A percentile compares a stretch with the other conserved stretches of the same genome.
Evolutionary conservation across 2,797 vertebrate species (phyloP).

Genomic region (Todus mexicanus): DNA sequence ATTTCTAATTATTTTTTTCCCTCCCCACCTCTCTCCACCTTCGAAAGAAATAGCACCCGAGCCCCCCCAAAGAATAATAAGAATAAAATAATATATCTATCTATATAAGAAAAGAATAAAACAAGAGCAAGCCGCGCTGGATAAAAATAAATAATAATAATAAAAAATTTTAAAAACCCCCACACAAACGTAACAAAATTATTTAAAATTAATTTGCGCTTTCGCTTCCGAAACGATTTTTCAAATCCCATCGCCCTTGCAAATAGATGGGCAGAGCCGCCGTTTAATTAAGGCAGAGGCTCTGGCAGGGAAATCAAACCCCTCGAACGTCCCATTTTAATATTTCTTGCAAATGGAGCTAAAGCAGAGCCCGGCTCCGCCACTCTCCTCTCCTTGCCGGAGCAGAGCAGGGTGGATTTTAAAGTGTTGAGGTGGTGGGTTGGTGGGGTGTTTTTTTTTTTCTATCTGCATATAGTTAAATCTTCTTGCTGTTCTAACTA

Average conservation of each 20-base stretch:
- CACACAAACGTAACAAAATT: slow-evolving; percentile 54
- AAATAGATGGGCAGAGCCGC: slow-evolving; percentile 17
- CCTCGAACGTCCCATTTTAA: slow-evolving; percentile 6
- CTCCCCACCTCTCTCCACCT: background rate
- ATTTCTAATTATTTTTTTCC: too few species aligned
- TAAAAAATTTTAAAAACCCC: too few species aligned
- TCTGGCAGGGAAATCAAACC: slow-evolving; percentile 37
- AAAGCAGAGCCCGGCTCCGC: slow-evolving; percentile 4
- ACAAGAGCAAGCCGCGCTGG: background rate
- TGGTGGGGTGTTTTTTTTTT: too few species aligned
- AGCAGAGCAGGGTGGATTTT: slow-evolving; percentile 39
- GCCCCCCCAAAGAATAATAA: background rate
- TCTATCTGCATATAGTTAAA: slow-evolving; percentile 72
- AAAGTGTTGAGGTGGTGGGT: too few species aligned
- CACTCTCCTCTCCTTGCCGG: background rate
- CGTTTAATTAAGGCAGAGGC: slow-evolving; percentile 53
- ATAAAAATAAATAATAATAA: too few species aligned
- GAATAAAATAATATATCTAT: too few species aligned
- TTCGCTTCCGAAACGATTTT: slow-evolving; percentile 50
- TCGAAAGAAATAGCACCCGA: background rate
- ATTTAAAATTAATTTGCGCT: slow-evolving; percentile 64
- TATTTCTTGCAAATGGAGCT: background rate
- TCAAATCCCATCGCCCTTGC: slow-evolving; percentile 50
- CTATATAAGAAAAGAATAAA: background rate
- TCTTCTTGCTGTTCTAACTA: slow-evolving; percentile 73